These are phyloP conservation scores for Cygnus buccinator DNA, from an alignment of 2,113 vertebrate species.

Conservation along the genomic window DNA sequence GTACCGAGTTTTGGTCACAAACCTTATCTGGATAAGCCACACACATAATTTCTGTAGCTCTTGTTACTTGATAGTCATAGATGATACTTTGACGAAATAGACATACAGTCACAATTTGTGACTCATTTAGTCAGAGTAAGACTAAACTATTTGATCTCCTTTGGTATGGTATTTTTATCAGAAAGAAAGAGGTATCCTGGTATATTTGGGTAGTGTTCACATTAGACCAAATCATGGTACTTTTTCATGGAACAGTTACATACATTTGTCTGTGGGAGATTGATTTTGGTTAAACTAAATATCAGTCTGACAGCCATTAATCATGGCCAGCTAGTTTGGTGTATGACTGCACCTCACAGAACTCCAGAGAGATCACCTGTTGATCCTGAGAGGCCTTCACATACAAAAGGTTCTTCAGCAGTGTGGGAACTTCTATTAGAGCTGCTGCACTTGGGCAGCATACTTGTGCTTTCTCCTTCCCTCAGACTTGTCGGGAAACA, in stretches of 20 bases:
- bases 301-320: background rate
- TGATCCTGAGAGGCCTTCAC: background rate
- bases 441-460: background rate
- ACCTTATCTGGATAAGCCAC: background rate
- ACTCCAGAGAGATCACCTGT: background rate
- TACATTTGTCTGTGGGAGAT: background rate
- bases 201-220: background rate
- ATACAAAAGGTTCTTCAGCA: background rate
- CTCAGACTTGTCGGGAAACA: background rate
- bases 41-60: background rate
- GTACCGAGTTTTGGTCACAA: background rate
- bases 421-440: background rate
- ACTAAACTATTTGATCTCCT: background rate
- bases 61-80: background rate
- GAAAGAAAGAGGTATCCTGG: background rate
- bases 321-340: background rate
- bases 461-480: background rate
- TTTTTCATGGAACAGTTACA: background rate
- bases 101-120: background rate
- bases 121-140: background rate
- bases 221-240: background rate
- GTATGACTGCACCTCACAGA: background rate
- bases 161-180: background rate
- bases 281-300: background rate
- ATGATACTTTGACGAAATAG: background rate